Base-by-base conservation (phyloP, 2,888 invertebrate genomes). In the Ecliptopera silaceata region DNA sequence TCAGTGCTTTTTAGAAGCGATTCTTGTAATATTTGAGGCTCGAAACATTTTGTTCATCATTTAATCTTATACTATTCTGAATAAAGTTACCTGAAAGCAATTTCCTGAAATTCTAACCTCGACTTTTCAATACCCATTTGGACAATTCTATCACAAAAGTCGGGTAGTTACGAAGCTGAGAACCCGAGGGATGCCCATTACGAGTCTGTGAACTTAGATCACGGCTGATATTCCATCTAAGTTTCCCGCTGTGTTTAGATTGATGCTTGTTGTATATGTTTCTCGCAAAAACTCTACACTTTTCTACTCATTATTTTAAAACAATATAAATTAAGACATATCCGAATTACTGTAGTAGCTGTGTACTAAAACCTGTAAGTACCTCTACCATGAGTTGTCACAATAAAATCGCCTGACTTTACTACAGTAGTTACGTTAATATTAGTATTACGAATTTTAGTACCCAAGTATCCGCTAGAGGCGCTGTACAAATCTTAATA, bases 141-240 rank as follows among this genome's bases (percentile, higher is more conserved):
- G 44, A 47, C 51, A 57, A 52, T 47, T 43, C 47, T 20, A 43
- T 43, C 31, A 47, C 46, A 31, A 45, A 48, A 49, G 39, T 41
- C n/a, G 39, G 32, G 51, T 46, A 41, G 51, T 56, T 54, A 43
- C 48, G 20, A 2, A 29, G 42, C 22, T 48, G 62, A 29, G 50
- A 56, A 46, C 38, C 61, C 60, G 5, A 56, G 57, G 61, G 61
- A 59, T 48, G 42, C 32, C 46, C 46, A 56, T 63, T 63, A 58
- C 26, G 56, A 62, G 52, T 46, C 44, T 39, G 15, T 31, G 45
- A 63, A 63, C 55, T 59, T 51, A 45, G 52, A 59, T 41, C 56
- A 57, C 39, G 57, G 51, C 56, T 54, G 55, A 49, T 60, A 51
- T 61, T 61, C 59, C 51, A 65, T 63, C 61, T 52, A 65, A 61